Evolutionary conservation across 2,797 vertebrate species (phyloP).

Genomic region (Psittacula derbiana): DNA sequence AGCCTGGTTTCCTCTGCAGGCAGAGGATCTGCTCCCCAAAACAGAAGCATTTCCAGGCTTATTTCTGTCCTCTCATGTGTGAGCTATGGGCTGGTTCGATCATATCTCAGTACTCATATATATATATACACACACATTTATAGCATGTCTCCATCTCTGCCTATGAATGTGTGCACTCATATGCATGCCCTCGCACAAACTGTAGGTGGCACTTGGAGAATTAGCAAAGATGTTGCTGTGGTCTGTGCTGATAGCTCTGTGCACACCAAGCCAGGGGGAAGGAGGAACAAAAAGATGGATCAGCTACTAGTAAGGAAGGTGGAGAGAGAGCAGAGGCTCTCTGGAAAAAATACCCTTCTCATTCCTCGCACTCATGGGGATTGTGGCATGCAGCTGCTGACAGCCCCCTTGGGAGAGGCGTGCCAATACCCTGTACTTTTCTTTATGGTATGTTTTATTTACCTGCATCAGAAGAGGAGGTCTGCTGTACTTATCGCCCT

Average conservation of each 20-base stretch:
- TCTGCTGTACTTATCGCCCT: neutral
- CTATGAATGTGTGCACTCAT: neutral
- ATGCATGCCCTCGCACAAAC: neutral
- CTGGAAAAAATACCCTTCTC: rapidly evolving
- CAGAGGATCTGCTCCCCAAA: neutral
- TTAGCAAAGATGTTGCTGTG: conserved; percentile 15
- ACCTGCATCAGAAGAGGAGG: conserved; percentile 3
- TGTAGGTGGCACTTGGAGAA: conserved; percentile 65
- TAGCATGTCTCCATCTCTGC: neutral
- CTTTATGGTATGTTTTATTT: conserved; percentile 29
- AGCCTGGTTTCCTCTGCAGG: neutral
- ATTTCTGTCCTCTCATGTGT: neutral
- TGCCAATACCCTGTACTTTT: neutral
- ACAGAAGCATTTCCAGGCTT: neutral
- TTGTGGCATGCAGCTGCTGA: neutral
- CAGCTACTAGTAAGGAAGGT: neutral
- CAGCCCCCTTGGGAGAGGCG: neutral
- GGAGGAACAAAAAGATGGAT: neutral
- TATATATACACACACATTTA: neutral
- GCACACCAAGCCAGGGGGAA: neutral
- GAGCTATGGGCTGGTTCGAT: neutral
- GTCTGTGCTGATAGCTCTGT: neutral
- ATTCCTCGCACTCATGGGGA: rapidly evolving
- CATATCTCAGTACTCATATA: neutral
- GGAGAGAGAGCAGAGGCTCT: neutral